Evolutionary conservation across 2,113 vertebrate genomes (phyloP).

Genomic region (Ornithorhynchus anatinus): DNA sequence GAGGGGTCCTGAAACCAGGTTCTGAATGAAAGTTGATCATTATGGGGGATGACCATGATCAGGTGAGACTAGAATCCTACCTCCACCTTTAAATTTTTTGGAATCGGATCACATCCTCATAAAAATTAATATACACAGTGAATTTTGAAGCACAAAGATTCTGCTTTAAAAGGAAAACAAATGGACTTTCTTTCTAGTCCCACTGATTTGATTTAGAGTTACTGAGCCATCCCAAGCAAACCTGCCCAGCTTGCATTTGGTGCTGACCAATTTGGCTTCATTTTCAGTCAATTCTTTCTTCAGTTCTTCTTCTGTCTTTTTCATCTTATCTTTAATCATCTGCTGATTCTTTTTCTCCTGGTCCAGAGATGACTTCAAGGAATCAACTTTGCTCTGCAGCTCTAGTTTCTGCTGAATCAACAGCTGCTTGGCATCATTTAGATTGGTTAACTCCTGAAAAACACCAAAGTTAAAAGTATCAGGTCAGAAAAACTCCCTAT

Average conservation of each 20-base stretch:
- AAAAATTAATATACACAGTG: constrained; percentile 9
- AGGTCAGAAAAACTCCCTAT: not conserved
- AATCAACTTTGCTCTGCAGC: constrained; percentile 83
- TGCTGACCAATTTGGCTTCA: constrained; percentile 78
- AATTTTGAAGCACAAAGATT: not conserved
- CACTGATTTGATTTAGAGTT: not conserved
- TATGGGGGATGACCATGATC: too few relatives aligned
- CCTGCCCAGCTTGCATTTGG: not conserved
- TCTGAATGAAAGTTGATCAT: too few relatives aligned
- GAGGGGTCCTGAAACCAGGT: too few relatives aligned
- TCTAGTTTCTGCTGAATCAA: constrained; percentile 97
- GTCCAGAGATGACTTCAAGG: constrained; percentile 70
- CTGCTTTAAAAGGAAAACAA: too few relatives aligned
- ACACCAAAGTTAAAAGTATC: not conserved
- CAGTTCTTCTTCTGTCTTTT: constrained; percentile 81
- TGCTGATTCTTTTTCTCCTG: constrained; percentile 84
- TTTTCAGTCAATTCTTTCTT: constrained; percentile 75
- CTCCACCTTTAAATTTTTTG: not conserved
- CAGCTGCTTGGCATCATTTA: constrained; percentile 90
- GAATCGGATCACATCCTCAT: not conserved
- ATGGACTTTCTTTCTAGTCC: too few relatives aligned
- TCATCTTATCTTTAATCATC: constrained; percentile 75
- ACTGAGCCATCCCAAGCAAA: not conserved
- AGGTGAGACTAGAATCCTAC: constrained; percentile 10
- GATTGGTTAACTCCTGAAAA: constrained; percentile 81